A percentile compares a stretch with the other conserved stretches of the same genome.
phyloP scores from a whole-genome alignment of 2,888 invertebrate species.

The Volucella bombylans region DNA sequence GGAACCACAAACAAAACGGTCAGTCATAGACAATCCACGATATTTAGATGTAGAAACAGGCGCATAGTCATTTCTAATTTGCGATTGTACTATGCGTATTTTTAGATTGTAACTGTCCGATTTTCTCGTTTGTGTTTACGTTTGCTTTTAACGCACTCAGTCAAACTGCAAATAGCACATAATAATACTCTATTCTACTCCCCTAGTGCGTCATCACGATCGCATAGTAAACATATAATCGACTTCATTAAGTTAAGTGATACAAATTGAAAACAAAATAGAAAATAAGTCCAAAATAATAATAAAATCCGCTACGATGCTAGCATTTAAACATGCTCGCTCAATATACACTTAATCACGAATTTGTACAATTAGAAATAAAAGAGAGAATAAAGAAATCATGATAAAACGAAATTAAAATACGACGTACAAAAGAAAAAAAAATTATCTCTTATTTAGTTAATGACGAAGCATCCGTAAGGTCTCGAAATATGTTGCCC shows the following conservation, averaged over 20 bases:
- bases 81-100: neutral
- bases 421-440: constrained; percentile 8
- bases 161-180: constrained; percentile 71
- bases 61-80: neutral
- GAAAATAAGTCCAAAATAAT: constrained; percentile 6
- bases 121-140: constrained; percentile 55
- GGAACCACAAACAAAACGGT: constrained; percentile 59
- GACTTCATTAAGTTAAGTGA: constrained; percentile 27
- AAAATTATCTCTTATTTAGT: constrained; percentile 6
- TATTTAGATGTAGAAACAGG: neutral
- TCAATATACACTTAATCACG: constrained; percentile 28
- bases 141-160: constrained; percentile 71
- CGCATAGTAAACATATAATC: constrained; percentile 26
- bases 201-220: constrained; percentile 27
- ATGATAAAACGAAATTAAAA: too few species aligned
- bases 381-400: too few species aligned
- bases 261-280: neutral
- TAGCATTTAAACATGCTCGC: constrained; percentile 19
- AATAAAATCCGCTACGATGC: neutral
- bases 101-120: too few species aligned
- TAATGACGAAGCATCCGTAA: constrained; percentile 27
- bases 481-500: neutral
- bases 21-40: neutral
- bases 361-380: constrained; percentile 48
- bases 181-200: constrained; percentile 50